These are phyloP conservation scores for Heterodera schachtii DNA, from an alignment of 1,140 invertebrate species.

Conservation along the genomic window DNA sequence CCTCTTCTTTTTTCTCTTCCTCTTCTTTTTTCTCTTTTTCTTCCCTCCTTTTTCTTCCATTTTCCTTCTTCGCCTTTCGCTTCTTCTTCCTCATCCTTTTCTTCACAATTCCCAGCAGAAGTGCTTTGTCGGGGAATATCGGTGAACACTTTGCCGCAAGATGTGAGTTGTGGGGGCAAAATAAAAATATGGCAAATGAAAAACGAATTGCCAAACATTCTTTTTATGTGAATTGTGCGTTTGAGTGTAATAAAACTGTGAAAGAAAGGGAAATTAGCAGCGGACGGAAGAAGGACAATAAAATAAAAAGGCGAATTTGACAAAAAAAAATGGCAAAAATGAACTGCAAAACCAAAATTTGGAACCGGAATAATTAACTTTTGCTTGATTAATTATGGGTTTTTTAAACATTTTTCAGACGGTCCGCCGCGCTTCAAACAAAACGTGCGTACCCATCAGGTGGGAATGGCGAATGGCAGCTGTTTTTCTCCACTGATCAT, in stretches of 20 bases:
- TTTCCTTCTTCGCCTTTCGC: too few species aligned
- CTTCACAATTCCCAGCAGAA: neutral
- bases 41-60: too few species aligned
- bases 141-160: neutral
- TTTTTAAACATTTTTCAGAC: conserved; percentile 30
- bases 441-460: conserved; percentile 49
- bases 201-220: neutral
- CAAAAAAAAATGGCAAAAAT: neutral
- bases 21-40: neutral
- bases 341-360: neutral
- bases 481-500: neutral
- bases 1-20: neutral
- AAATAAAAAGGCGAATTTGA: neutral
- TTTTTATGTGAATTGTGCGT: conserved; percentile 19
- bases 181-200: too few species aligned
- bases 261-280: conserved; percentile 7
- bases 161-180: conserved; percentile 1
- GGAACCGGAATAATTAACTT: conserved; percentile 14
- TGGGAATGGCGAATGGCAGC: neutral
- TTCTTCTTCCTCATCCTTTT: too few species aligned
- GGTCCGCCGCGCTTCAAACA: conserved; percentile 53
- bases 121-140: neutral
- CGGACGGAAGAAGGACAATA: neutral
- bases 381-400: neutral
- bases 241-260: conserved; percentile 3